These are phyloP conservation scores for Anoura caudifer DNA, from an alignment of 2,113 vertebrate species.

Conservation along the genomic window DNA sequence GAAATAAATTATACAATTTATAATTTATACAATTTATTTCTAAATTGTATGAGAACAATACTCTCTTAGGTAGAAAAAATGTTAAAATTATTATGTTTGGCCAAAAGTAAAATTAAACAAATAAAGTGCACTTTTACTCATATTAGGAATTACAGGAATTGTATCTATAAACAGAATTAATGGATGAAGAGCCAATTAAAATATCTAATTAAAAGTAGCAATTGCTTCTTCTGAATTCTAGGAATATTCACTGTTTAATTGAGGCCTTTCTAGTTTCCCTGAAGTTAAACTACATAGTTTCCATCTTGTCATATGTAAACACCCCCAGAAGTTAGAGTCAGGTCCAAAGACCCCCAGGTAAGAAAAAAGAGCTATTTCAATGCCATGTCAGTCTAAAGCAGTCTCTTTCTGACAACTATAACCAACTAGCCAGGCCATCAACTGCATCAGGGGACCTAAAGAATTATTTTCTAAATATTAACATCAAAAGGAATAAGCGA, in stretches of 20 bases:
- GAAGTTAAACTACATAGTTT: neutral
- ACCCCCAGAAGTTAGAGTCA: neutral
- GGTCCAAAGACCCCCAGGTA: neutral
- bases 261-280: neutral
- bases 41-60: neutral
- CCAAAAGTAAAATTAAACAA: neutral
- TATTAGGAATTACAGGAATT: neutral
- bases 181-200: slow-evolving; percentile 20
- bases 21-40: too few relatives aligned
- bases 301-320: neutral
- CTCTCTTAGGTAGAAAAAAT: neutral
- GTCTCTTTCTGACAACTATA: neutral
- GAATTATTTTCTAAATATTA: slow-evolving; percentile 40
- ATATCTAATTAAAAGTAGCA: slow-evolving; percentile 36
- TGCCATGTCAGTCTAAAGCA: neutral
- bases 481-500: slow-evolving; percentile 28
- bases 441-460: neutral
- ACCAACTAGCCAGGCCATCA: neutral
- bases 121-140: neutral
- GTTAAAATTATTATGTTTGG: neutral
- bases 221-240: slow-evolving; percentile 31
- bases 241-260: neutral
- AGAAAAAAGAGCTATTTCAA: neutral
- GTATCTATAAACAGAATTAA: neutral
- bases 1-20: too few relatives aligned